Percentiles rank a stretch among this genome's conserved stretches.
Conservation (phyloP, 2,113 vertebrate species). For the Xenopus laevis region DNA sequence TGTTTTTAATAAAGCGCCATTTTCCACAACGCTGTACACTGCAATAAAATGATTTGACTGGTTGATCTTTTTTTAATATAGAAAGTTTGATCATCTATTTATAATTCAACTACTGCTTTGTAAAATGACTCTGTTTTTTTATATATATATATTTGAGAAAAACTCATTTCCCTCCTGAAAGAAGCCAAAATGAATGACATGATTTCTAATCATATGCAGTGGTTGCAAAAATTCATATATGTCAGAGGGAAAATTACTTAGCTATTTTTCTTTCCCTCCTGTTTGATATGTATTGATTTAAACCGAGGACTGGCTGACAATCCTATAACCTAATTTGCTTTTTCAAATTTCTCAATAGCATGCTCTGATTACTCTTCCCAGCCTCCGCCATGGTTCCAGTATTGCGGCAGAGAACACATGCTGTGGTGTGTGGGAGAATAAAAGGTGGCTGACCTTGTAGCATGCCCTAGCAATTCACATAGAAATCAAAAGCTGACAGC, state of each 20-base stretch:
- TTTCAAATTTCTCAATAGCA: conserved; percentile 25
- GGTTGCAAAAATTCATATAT: conserved; percentile 31
- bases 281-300: conserved; percentile 31
- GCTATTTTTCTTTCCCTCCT: conserved; percentile 23
- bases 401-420: conserved; percentile 51
- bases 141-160: conserved; percentile 5
- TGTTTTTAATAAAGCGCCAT: neutral
- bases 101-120: conserved; percentile 8
- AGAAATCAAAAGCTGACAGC: conserved; percentile 62
- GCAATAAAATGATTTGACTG: neutral
- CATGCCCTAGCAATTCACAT: conserved; percentile 40
- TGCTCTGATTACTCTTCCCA: conserved; percentile 23
- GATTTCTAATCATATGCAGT: conserved; percentile 28
- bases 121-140: neutral
- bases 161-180: conserved; percentile 2
- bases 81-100: neutral
- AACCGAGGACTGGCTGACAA: conserved; percentile 14
- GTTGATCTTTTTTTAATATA: neutral
- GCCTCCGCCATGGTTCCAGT: conserved; percentile 5
- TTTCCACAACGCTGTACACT: neutral
- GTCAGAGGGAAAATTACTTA: conserved; percentile 14
- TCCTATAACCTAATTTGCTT: conserved; percentile 35
- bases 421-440: conserved; percentile 63
- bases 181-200: conserved; percentile 20
- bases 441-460: conserved; percentile 60